Base-by-base conservation (phyloP, 2,113 vertebrate species). In the Centrocercus urophasianus region DNA sequence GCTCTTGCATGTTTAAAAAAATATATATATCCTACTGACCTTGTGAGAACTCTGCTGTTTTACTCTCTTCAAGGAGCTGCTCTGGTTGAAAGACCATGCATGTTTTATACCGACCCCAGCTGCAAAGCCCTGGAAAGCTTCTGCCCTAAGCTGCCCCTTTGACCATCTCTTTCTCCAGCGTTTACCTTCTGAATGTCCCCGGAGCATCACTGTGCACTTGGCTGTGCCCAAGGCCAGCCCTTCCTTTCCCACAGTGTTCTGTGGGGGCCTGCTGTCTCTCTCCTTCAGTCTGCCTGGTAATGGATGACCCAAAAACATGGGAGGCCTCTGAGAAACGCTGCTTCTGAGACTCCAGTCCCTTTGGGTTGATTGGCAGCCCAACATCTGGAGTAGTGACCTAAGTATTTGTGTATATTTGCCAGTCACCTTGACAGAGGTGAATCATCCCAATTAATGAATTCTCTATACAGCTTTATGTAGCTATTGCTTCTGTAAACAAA, bases 401-500 rank as follows among this genome's bases (percentile, higher is more conserved):
- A 86, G 67, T 75, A 57, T 92, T 85, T 86, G 27, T 0, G 2
- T 57, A 54, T 12, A 19, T 60, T 16, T 57, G 30, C 11, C 10
- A 93, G 57, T 43, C 0, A 0, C 61, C 80, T 67, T 1, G 2
- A 13, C 59, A 43, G 77, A 42, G 38, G 77, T 86, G 88, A 70
- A 85, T 70, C 67, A 43, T 43, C 42, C n/a, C 45, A 38, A 56
- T 54, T 91, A 91, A 95, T 84, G 76, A 67, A 74, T 90, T 96
- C 93, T 60, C 88, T 54, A 0, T 13, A 34, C 43, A 52, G 17
- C 34, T 71, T 90, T 93, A 83, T 61, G 79, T 93, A 81, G 70
- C 76, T 93, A 45, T 72, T 83, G 40, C 72, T 95, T 93, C 81
- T 66, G 13, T 59, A 86, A 93, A 91, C 70, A 90, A 94, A 72